Percentiles rank a stretch among this genome's conserved stretches.
phyloP scores from a whole-genome alignment of 2,888 invertebrate species.

The Pharmacophagus antenor region DNA sequence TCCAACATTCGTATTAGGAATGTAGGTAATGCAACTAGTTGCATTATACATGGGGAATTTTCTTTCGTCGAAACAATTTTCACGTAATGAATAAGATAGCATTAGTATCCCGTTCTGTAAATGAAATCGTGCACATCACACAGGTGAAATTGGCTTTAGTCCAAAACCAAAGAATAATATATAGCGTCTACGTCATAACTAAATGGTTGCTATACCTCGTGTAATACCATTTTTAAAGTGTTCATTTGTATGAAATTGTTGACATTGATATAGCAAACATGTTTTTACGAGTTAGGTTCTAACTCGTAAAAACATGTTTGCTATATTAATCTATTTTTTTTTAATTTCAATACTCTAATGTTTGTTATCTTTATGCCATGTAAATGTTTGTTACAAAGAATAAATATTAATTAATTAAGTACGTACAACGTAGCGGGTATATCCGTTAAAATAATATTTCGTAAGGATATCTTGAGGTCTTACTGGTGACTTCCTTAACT shows the following conservation, averaged over 20 bases:
- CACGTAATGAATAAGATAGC: slow-evolving; percentile 6
- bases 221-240: background rate
- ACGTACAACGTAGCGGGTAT: too few relatives aligned
- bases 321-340: background rate
- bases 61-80: slow-evolving; percentile 4
- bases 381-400: too few relatives aligned
- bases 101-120: slow-evolving; percentile 12
- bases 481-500: too few relatives aligned
- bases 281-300: background rate
- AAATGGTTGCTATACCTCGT: background rate
- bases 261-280: background rate
- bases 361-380: too few relatives aligned
- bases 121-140: slow-evolving; percentile 6
- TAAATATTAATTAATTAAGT: too few relatives aligned
- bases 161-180: slow-evolving; percentile 8
- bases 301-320: too few relatives aligned
- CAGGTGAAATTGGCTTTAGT: slow-evolving; percentile 14
- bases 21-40: background rate
- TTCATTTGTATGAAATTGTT: background rate
- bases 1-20: too few relatives aligned
- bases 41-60: background rate
- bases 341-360: background rate
- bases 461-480: too few relatives aligned
- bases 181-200: background rate
- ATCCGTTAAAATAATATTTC: too few relatives aligned